Evolutionary conservation across 2,113 vertebrate genomes (phyloP).

Genomic region (Neoarius graeffei): DNA sequence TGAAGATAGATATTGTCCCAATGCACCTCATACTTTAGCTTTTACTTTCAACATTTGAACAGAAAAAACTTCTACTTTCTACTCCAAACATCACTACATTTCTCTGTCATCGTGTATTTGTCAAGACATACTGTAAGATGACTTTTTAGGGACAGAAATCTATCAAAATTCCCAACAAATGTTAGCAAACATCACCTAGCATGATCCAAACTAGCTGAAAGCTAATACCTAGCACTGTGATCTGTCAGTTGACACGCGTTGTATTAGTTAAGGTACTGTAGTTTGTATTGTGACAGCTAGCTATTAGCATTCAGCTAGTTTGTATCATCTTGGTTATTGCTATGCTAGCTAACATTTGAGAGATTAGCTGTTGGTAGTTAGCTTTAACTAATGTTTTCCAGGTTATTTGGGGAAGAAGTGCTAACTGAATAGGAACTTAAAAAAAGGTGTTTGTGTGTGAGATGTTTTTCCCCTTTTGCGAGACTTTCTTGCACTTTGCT

Average conservation of each 20-base stretch:
- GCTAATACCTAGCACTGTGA: neutral
- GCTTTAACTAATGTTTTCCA: neutral
- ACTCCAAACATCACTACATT: neutral
- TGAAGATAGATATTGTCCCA: no score
- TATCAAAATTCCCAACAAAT: no score
- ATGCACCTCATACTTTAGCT: no score
- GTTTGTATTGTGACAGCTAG: no score
- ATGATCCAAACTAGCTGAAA: neutral
- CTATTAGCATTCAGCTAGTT: neutral
- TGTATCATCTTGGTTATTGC: neutral
- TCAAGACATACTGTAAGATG: neutral
- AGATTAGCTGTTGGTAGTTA: neutral
- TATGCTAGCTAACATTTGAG: neutral
- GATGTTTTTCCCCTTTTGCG: no score
- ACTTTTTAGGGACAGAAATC: no score
- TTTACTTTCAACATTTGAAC: neutral
- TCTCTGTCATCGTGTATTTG: neutral
- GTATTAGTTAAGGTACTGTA: no score
- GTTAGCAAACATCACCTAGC: neutral
- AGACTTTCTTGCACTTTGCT: no score
- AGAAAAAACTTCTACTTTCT: neutral
- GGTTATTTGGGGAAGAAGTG: neutral
- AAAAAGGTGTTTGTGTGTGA: neutral
- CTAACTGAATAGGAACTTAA: neutral
- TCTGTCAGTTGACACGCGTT: no score